Evolutionary conservation across 2,797 vertebrate species (phyloP).

Genomic region (Coracias cyanogaster): DNA sequence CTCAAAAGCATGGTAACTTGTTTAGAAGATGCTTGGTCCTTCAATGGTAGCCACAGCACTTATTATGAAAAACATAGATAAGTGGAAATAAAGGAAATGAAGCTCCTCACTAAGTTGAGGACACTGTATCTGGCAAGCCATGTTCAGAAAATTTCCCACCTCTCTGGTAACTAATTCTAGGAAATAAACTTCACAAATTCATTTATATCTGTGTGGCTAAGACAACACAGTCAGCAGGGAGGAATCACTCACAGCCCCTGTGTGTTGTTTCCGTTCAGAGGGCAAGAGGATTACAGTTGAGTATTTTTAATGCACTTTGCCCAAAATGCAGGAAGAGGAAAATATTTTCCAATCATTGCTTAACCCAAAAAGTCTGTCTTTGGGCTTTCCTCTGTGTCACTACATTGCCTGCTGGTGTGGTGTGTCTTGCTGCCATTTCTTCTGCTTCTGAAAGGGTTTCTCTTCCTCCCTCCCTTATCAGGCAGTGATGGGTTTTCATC

Average conservation of each 20-base stretch:
- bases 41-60: neutral
- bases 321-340: neutral
- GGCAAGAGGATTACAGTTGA: neutral
- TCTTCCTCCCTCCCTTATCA: neutral
- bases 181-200: neutral
- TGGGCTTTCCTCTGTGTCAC: neutral
- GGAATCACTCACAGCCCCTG: neutral
- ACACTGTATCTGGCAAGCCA: neutral
- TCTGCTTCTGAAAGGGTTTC: neutral
- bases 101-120: neutral
- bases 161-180: neutral
- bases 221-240: neutral
- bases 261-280: rapidly evolving
- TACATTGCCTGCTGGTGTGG: rapidly evolving
- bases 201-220: neutral
- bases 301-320: neutral
- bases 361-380: neutral
- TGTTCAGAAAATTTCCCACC: neutral
- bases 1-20: neutral
- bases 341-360: neutral
- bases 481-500: neutral
- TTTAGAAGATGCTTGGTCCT: neutral
- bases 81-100: neutral
- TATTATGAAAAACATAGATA: neutral
- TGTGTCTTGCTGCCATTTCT: neutral